phyloP scores from a whole-genome alignment of 2,113 vertebrate genomes.

The Lophius piscatorius region DNA sequence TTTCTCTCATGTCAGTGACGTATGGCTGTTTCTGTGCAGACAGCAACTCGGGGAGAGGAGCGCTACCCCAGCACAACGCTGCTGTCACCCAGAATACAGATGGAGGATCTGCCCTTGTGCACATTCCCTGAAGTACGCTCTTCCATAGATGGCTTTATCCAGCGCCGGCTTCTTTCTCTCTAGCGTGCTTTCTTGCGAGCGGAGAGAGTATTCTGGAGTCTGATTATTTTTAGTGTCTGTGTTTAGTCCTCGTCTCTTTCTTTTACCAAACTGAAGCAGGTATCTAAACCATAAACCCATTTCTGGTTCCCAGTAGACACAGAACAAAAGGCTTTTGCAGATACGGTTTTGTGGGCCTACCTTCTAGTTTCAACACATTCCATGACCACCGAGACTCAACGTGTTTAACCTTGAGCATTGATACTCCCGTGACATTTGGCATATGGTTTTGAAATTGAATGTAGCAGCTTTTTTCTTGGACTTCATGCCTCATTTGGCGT shows the following conservation, averaged over 20 bases:
- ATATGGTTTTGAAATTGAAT: conserved; percentile 36
- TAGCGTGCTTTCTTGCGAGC: conserved; percentile 47
- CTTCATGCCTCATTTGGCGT: conserved; percentile 45
- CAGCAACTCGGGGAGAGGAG: conserved; percentile 56
- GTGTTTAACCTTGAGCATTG: conserved; percentile 39
- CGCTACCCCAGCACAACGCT: conserved; percentile 45
- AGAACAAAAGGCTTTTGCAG: no score
- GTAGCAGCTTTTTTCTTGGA: conserved; percentile 21
- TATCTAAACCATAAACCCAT: conserved; percentile 24
- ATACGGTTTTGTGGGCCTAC: no score
- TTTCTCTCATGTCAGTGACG: conserved; percentile 59
- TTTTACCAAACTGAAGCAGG: conserved; percentile 39
- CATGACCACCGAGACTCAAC: conserved; percentile 15
- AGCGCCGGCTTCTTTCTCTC: conserved; percentile 27
- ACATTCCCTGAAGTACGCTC: conserved; percentile 65
- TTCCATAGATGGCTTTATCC: conserved; percentile 65
- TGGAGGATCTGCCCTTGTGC: conserved; percentile 71
- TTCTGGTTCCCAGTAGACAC: conserved; percentile 29
- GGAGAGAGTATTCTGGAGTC: conserved; percentile 52
- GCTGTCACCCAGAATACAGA: conserved; percentile 71
- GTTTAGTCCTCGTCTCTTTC: conserved; percentile 22
- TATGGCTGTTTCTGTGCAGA: conserved; percentile 56
- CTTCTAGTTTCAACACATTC: conserved; percentile 15
- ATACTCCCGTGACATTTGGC: conserved; percentile 32
- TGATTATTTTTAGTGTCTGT: conserved; percentile 61